phyloP scores from a whole-genome alignment of 2,888 invertebrate species.

The Julus scandinavius region DNA sequence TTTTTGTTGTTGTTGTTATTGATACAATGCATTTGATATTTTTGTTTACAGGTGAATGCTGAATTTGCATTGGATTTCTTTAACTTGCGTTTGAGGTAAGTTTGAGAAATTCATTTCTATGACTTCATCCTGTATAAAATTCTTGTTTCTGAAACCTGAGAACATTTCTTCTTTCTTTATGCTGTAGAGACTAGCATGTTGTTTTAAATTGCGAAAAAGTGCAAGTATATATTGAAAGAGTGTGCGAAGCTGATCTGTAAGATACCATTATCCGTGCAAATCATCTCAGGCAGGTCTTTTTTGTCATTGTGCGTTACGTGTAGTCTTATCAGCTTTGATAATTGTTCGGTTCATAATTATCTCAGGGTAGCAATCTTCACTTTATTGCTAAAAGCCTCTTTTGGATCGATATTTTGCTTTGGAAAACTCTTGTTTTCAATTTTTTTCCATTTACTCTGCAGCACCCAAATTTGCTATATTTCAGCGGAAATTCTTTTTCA shows the following conservation, averaged over 20 bases:
- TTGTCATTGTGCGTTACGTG: neutral
- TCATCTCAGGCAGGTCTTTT: neutral
- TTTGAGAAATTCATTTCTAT: neutral
- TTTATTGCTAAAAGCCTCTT: constrained; percentile 3
- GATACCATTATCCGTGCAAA: neutral
- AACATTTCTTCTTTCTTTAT: neutral
- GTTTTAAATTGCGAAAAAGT: neutral
- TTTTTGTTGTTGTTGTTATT: neutral
- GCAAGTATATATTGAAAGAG: neutral
- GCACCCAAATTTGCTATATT: neutral
- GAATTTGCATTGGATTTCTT: neutral
- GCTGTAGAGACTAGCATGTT: neutral
- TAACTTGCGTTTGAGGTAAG: neutral
- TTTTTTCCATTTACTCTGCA: neutral
- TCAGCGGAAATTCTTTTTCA: neutral
- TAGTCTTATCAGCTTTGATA: constrained; percentile 8
- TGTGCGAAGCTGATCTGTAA: neutral
- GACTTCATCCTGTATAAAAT: neutral
- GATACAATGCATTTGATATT: neutral
- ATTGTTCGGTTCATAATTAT: constrained; percentile 39
- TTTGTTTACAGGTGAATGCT: neutral
- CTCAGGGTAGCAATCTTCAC: neutral
- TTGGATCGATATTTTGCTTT: constrained; percentile 20
- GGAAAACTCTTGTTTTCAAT: neutral
- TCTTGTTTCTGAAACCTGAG: neutral